These are phyloP conservation scores for Anoura caudifer DNA, from an alignment of 2,113 vertebrate species.

Conservation along the genomic window DNA sequence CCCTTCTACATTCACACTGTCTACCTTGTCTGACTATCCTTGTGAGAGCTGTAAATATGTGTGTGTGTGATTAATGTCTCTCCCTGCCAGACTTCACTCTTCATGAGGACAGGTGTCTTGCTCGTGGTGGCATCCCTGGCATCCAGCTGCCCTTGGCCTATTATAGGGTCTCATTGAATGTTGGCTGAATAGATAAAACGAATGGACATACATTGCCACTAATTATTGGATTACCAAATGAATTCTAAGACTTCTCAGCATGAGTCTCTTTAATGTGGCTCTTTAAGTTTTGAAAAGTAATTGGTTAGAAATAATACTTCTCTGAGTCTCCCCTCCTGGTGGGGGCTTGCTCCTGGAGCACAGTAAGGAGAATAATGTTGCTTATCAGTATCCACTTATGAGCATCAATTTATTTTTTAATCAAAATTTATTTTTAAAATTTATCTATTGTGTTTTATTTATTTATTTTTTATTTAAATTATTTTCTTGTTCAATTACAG, in stretches of 20 bases:
- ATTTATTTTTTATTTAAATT: too few species aligned
- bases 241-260: not conserved
- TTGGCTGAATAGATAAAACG: not conserved
- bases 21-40: not conserved
- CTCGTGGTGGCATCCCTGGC: not conserved
- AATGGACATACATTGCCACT: not conserved
- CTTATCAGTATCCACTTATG: not conserved
- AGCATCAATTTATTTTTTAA: not conserved
- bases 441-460: too few species aligned
- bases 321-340: not conserved
- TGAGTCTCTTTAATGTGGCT: not conserved
- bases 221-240: not conserved
- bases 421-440: too few species aligned
- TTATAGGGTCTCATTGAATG: not conserved
- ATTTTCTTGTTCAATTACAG: too few species aligned
- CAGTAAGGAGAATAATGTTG: not conserved
- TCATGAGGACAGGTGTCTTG: not conserved
- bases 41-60: not conserved
- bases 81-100: not conserved
- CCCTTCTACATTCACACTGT: not conserved
- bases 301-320: not conserved
- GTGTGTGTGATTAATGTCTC: not conserved
- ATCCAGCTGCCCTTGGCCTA: not conserved
- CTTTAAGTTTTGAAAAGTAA: not conserved
- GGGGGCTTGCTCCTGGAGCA: not conserved